These are phyloP conservation scores for Sminthurinus aureus DNA, from an alignment of 2,888 invertebrate species.

Conservation along the genomic window DNA sequence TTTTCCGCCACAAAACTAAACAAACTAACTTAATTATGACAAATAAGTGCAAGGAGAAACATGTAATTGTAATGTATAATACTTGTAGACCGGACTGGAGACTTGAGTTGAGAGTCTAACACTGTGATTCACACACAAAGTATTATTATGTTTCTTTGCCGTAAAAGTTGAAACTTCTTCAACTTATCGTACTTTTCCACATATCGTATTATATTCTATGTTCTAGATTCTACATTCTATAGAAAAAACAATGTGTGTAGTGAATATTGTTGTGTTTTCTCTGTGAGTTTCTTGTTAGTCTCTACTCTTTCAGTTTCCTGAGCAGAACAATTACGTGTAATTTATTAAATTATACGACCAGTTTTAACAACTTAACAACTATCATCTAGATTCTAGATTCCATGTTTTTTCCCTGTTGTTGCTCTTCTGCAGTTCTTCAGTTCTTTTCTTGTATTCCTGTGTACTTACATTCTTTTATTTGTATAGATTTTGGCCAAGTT, in stretches of 20 bases:
- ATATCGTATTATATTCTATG: background rate
- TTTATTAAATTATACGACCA: constrained; percentile 18
- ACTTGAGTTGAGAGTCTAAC: background rate
- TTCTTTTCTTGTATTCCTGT: background rate
- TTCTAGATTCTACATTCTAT: background rate
- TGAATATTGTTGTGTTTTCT: background rate
- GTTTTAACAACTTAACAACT: constrained; percentile 22
- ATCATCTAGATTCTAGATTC: constrained; percentile 15
- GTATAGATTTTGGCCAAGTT: background rate
- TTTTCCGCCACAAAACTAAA: background rate
- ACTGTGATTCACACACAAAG: no score
- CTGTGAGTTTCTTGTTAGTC: background rate
- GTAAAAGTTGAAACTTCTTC: no score
- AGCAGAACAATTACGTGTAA: constrained; percentile 10
- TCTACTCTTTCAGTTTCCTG: background rate
- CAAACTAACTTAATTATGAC: constrained; percentile 15
- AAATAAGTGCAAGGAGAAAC: background rate
- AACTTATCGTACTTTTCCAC: no score
- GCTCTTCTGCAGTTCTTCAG: background rate
- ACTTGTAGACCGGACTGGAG: background rate
- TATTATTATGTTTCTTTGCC: no score
- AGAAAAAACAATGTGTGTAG: background rate
- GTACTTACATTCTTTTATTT: no score
- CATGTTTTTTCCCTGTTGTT: background rate
- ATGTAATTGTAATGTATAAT: background rate